These are phyloP conservation scores for Andrena chrysosceles DNA, from an alignment of 2,888 invertebrate species.

Conservation along the genomic window DNA sequence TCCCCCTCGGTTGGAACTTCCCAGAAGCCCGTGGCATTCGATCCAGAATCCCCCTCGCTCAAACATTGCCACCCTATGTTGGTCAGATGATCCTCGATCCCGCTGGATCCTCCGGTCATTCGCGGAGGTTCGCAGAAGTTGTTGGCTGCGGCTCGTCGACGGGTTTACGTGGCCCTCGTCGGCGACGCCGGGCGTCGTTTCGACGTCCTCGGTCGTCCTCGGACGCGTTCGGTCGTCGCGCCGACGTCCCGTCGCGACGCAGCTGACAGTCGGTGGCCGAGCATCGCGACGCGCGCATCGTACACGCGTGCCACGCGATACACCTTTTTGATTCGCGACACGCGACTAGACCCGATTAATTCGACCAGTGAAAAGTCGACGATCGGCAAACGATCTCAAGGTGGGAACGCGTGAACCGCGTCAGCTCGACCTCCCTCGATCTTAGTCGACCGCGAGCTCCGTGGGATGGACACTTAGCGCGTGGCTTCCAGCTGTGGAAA, in stretches of 20 bases:
- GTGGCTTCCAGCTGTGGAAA: slow-evolving; percentile 22
- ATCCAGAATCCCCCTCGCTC: not conserved
- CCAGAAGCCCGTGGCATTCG: no score
- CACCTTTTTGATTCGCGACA: not conserved
- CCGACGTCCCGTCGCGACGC: slow-evolving; percentile 67
- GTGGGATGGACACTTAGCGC: slow-evolving; percentile 35
- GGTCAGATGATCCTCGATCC: not conserved
- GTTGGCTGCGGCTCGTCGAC: not conserved
- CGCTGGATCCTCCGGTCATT: not conserved
- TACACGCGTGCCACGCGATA: slow-evolving; percentile 32
- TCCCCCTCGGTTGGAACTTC: no score
- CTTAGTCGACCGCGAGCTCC: slow-evolving; percentile 13
- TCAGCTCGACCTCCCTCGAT: not conserved
- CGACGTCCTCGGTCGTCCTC: slow-evolving; percentile 71
- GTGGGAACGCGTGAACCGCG: not conserved
- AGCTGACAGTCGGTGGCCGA: slow-evolving; percentile 78
- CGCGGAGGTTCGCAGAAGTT: not conserved
- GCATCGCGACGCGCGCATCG: slow-evolving; percentile 78
- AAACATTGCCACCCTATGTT: not conserved
- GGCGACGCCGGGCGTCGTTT: slow-evolving; percentile 55
- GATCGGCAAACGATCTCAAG: not conserved
- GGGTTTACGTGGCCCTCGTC: slow-evolving; percentile 25
- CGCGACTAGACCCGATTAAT: not conserved
- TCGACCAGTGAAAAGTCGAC: not conserved
- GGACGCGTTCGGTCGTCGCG: slow-evolving; percentile 73